These are phyloP conservation scores for Hydrophis major DNA, from an alignment of 2,797 vertebrate genomes.

Conservation along the genomic window DNA sequence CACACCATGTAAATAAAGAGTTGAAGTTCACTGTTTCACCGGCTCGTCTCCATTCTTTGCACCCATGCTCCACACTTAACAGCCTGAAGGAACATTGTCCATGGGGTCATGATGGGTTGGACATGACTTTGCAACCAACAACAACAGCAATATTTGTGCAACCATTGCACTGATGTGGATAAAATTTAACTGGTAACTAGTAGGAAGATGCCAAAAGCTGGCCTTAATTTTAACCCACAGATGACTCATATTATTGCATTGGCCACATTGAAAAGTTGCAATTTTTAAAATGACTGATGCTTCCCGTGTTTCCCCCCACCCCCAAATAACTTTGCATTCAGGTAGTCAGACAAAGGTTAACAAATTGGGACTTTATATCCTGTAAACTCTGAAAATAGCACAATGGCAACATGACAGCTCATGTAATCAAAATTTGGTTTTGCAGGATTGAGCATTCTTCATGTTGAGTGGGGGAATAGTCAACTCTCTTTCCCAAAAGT, in stretches of 20 bases:
- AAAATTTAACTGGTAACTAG: neutral
- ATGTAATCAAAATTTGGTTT: neutral
- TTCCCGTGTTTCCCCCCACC: neutral
- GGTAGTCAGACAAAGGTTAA: neutral
- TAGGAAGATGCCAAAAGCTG: neutral
- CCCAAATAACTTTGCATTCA: neutral
- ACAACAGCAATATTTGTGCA: no score
- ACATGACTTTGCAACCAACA: no score
- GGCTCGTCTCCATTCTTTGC: no score
- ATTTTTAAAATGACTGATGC: neutral
- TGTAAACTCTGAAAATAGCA: neutral
- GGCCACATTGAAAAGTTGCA: neutral
- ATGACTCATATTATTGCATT: neutral
- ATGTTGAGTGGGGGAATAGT: neutral
- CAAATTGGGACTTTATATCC: neutral
- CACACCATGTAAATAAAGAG: no score
- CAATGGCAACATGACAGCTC: neutral
- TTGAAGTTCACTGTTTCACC: no score
- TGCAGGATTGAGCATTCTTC: neutral
- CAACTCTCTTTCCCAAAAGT: neutral
- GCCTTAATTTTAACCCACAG: neutral
- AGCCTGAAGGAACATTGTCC: no score
- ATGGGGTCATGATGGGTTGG: no score
- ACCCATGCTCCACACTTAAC: no score
- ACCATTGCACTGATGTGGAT: neutral